Base-by-base conservation (phyloP, 1,140 invertebrate species). In the Delia radicum region DNA sequence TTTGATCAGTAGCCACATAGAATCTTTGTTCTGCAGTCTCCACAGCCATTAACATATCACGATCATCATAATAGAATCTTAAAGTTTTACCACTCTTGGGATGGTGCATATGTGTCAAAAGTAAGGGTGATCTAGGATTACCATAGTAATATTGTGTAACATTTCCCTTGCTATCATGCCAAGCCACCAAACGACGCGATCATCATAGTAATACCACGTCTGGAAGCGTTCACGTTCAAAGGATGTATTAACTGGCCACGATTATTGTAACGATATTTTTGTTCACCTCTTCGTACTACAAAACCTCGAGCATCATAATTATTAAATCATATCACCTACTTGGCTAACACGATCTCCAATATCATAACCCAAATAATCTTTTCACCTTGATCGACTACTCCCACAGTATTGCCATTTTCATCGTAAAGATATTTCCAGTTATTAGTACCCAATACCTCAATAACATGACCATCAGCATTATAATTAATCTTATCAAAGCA, bases 341-440 rank as follows among this genome's bases (percentile, higher is more conserved):
- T 95, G 94, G 18, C 95, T 93, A 3, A 98, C 94, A 65, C 96
- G 89, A 84, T 99, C 96, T 0, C 95, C 96, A 74, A 93, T 94
- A 86, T 98, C 96, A 84, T 98, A 98, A 6, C 94, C 94, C 4
- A 98, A 88, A 18, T 93, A 7, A 94, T 93, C 80, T 96, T 95
- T 76, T 95, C 94, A 0, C 92, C 91, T 78, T 94, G 92, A 79
- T 97, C 94, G 3, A 95, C 94, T 7, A 98, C 92, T 4, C 93
- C 94, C 62, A 97, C 93, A 3, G 96, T 92, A 84, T 99, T 99
- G 31, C 96, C 96, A 85, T 98, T 98, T 80, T 96, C 95, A 87
- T 98, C 97, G 85, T 98, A 98, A 0, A 94, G 90, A 85, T 96
- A 99, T 79, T 96, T 95, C 96, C 96, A 98, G 79, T 96, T 94